A percentile compares a stretch with the other conserved stretches of the same genome.
Evolutionary conservation across 2,888 invertebrate genomes (phyloP).

Genomic region (Ectropis crepuscularia): DNA sequence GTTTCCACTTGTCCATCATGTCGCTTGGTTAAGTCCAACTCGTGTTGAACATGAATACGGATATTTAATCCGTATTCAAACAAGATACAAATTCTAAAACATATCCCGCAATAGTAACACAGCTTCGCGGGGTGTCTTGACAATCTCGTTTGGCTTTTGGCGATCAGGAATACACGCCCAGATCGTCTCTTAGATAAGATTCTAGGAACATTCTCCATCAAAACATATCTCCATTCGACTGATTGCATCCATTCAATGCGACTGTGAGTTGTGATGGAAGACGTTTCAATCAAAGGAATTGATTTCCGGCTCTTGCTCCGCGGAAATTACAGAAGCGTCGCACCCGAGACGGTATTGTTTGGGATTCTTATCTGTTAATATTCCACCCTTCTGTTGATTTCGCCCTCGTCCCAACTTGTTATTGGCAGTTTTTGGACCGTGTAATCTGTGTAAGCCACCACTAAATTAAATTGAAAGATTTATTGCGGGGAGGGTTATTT

Average conservation of each 20-base stretch:
- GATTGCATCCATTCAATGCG: constrained; percentile 9
- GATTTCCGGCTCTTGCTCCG: constrained; percentile 28
- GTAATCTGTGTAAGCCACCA: constrained; percentile 12
- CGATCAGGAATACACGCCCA: too few relatives aligned
- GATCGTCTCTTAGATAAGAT: too few relatives aligned
- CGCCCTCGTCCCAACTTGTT: constrained; percentile 25
- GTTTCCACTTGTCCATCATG: too few relatives aligned
- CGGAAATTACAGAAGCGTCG: constrained; percentile 35
- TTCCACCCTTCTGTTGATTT: constrained; percentile 25
- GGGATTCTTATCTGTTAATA: constrained; percentile 32
- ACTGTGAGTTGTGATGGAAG: constrained; percentile 15
- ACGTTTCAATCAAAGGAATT: constrained; percentile 33
- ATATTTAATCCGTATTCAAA: too few relatives aligned
- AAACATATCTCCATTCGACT: neutral
- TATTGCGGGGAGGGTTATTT: constrained; percentile 4
- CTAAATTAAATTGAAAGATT: constrained; percentile 2
- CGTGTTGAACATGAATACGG: too few relatives aligned
- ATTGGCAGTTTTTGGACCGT: constrained; percentile 25
- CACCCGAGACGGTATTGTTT: constrained; percentile 32
- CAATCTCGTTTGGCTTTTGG: too few relatives aligned
- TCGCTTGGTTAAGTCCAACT: too few relatives aligned
- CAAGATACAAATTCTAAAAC: too few relatives aligned
- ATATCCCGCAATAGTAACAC: too few relatives aligned
- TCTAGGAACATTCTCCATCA: too few relatives aligned
- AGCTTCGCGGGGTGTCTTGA: too few relatives aligned